Evolutionary conservation across 2,888 invertebrate species (phyloP), one percentile per base, ranked within the genome.

Genomic region (Megastigmus dorsalis): DNA sequence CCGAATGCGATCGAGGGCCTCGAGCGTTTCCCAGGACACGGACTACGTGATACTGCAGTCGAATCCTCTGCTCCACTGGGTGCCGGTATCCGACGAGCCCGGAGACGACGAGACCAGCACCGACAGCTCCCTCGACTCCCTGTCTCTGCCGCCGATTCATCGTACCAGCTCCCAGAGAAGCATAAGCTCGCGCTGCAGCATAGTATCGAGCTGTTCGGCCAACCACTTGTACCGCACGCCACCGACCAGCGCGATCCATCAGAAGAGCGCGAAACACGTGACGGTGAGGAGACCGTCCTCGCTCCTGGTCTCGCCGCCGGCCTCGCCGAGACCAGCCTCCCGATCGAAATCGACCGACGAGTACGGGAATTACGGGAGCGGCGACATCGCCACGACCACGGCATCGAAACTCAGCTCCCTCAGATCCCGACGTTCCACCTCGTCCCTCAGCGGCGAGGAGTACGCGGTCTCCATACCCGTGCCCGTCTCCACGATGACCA

Each of bases 41-140:
- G 90, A 91, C 80, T 90, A 89, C 80, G 90, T 91, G 71, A 83
- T 91, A 55, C 88, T 91, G 67, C 90, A 90, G 83, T 87, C 90
- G 1, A 90, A 89, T 55, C 90, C 90, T 13, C 83, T 90, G 50
- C 81, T 84, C n/a, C 90, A 89, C 74, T 91, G 91, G 90, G 88
- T 89, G 55, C 90, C 90, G 10, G 84, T 90, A 7, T 86, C 85
- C 59, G 89, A 89, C 33, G 88, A 88, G 36, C 83, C 86, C 0
- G 89, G 50, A 18, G 62, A 74, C n/a, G 59, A 87, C 65, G 85
- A 85, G 28, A 83, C 86, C 15, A 72, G 63, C n/a, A 30, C 70
- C 48, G 90, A 90, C 77, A 89, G 89, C 77, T 90, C 90, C 0
- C 80, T 83, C n/a, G 85, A 85, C 41, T 88, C 88, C 1, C 78